Base-by-base conservation (phyloP, 2,888 invertebrate genomes). In the Anaspis maculata region DNA sequence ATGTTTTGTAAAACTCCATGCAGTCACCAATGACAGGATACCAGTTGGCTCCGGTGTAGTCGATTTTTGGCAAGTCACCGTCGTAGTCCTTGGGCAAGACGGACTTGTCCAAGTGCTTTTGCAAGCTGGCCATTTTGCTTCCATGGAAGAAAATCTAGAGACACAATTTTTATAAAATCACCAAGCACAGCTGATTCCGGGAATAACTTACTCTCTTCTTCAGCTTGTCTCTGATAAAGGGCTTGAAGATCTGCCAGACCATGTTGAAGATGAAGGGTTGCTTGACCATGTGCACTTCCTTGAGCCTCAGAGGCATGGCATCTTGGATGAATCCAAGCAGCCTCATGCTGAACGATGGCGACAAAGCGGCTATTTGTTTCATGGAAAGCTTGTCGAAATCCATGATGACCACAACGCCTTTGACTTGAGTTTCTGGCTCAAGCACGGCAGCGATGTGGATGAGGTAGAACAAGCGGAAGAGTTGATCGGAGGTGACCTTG, bases 251-350 rank as follows among this genome's bases (percentile, higher is more conserved):
- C 27, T 73, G 68, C 87, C 88, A 89, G 2, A 88, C 86, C 64
- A 85, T 73, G 57, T 81, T 86, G 68, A 89, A 89, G 41, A 88
- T 67, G 67, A 80, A 81, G 0, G 89, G 87, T 55, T 89, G 81
- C 56, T 86, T 86, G 2, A 89, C 84, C 57, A 88, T 80, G 65
- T 89, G 88, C 6, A 88, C 80, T 66, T 87, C 86, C 63, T 86
- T 88, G 48, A 88, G 69, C 32, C 88, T 73, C 30, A 87, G 62
- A 2, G 88, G 87, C 85, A 88, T 84, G 0, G 88, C 87, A 36
- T 88, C 85, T 65, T 89, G 88, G 48, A 89, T 87, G 65, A 88
- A 89, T 6, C 76, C 75, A 39, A 88, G 71, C 30, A 88, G 72
- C 28, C 79, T 75, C 69, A 79, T 77, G 29, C 84, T 83, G 66